phyloP scores from a whole-genome alignment of 1,140 invertebrate genomes.

The Trichogramma pretiosum region DNA sequence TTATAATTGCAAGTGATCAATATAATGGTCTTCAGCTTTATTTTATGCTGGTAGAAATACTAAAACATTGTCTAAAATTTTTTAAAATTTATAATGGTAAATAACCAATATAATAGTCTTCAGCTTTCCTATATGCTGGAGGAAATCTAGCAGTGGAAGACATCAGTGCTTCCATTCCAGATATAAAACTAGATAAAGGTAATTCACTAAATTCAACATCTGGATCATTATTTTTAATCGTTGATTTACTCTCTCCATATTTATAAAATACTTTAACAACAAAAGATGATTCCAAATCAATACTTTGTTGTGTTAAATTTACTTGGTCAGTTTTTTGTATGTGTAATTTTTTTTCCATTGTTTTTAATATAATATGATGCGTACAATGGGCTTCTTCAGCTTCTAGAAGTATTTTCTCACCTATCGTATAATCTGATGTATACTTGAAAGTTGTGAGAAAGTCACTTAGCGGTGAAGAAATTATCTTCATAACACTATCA shows the following conservation, averaged over 20 bases:
- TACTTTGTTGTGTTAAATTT: constrained; percentile 12
- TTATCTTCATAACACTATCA: background rate
- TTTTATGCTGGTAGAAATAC: constrained; percentile 34
- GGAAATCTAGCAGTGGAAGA: constrained; percentile 33
- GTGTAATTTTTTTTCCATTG: constrained; percentile 35
- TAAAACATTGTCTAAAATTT: constrained; percentile 8
- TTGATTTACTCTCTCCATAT: constrained; percentile 28
- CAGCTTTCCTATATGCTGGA: constrained; percentile 28
- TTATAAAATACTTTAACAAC: constrained; percentile 38
- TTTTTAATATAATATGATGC: constrained; percentile 33
- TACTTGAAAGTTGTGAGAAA: constrained; percentile 34
- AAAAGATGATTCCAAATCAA: constrained; percentile 24
- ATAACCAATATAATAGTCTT: constrained; percentile 33
- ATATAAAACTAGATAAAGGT: constrained; percentile 27
- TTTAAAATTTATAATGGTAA: constrained; percentile 23
- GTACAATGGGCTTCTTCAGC: constrained; percentile 24
- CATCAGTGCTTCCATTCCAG: constrained; percentile 35
- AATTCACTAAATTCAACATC: constrained; percentile 32
- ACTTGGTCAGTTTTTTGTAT: constrained; percentile 27
- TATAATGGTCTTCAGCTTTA: constrained; percentile 26
- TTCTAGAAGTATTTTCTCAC: constrained; percentile 33
- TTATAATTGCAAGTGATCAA: constrained; percentile 29
- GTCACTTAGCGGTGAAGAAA: constrained; percentile 28
- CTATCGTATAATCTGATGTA: constrained; percentile 22
- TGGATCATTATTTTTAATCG: constrained; percentile 18